A percentile compares a stretch with the other conserved stretches of the same genome.
Evolutionary conservation across 2,797 vertebrate species (phyloP).

Genomic region (Cebuella pygmaea): DNA sequence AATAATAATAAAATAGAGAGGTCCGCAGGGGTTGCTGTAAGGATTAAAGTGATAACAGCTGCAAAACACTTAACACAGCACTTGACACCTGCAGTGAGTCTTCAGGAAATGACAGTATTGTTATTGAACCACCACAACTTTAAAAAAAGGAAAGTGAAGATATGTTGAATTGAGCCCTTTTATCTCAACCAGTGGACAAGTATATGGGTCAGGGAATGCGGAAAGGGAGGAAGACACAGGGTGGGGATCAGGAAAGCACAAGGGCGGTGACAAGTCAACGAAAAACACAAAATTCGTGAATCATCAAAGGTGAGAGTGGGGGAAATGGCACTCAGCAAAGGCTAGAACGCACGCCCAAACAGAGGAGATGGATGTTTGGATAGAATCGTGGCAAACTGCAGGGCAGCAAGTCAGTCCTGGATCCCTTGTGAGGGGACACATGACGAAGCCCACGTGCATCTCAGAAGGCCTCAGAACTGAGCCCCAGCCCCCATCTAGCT

Average conservation of each 20-base stretch:
- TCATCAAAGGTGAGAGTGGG: neutral
- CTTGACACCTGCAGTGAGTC: neutral
- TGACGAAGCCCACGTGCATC: neutral
- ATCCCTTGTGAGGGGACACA: neutral
- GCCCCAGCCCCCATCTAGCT: neutral
- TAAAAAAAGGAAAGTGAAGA: neutral
- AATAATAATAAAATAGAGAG: neutral
- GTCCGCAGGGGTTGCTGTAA: neutral
- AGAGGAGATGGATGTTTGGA: neutral
- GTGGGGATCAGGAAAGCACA: neutral
- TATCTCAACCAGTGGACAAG: neutral
- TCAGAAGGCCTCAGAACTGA: neutral
- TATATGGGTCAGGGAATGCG: neutral
- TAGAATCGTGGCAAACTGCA: neutral
- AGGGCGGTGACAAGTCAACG: neutral
- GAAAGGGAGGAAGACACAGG: neutral
- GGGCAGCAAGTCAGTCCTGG: neutral
- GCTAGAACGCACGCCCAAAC: neutral
- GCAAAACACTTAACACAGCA: neutral
- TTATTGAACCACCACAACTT: neutral
- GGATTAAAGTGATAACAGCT: neutral
- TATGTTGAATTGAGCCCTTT: neutral
- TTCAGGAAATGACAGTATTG: neutral
- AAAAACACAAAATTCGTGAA: neutral
- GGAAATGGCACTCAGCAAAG: neutral